Evolutionary conservation across 2,113 vertebrate genomes (phyloP).

Genomic region (Corydoras maculifer): DNA sequence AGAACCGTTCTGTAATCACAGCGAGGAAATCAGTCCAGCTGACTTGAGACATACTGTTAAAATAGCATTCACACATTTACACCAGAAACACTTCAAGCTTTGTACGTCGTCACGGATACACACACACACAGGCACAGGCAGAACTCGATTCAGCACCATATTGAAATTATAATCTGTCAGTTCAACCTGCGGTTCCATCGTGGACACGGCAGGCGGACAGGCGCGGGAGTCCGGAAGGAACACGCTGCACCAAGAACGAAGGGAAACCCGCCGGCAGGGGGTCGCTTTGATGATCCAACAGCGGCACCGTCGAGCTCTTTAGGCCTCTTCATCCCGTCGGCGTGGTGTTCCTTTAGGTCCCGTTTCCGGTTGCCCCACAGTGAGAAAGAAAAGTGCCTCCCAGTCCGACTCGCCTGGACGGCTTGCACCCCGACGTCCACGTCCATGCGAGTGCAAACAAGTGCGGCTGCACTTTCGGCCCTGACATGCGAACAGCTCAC

Average conservation of each 20-base stretch:
- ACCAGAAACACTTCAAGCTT: constrained; percentile 37
- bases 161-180: constrained; percentile 17
- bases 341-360: too few relatives aligned
- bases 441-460: too few relatives aligned
- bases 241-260: background rate
- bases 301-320: too few relatives aligned
- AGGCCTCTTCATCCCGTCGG: too few relatives aligned
- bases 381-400: too few relatives aligned
- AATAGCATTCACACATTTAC: constrained; percentile 29
- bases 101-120: constrained; percentile 33
- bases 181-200: constrained; percentile 3
- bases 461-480: too few relatives aligned
- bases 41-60: constrained; percentile 49
- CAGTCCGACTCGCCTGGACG: too few relatives aligned
- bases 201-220: background rate
- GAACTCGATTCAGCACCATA: constrained; percentile 26
- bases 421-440: too few relatives aligned
- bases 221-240: background rate
- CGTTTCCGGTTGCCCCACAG: too few relatives aligned
- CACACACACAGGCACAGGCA: too few relatives aligned
- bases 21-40: constrained; percentile 66
- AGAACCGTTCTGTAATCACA: constrained; percentile 37
- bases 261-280: background rate
- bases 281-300: background rate
- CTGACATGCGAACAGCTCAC: too few relatives aligned